Evolutionary conservation across 2,888 invertebrate species (phyloP).

Genomic region (Sclerodermus sp.): DNA sequence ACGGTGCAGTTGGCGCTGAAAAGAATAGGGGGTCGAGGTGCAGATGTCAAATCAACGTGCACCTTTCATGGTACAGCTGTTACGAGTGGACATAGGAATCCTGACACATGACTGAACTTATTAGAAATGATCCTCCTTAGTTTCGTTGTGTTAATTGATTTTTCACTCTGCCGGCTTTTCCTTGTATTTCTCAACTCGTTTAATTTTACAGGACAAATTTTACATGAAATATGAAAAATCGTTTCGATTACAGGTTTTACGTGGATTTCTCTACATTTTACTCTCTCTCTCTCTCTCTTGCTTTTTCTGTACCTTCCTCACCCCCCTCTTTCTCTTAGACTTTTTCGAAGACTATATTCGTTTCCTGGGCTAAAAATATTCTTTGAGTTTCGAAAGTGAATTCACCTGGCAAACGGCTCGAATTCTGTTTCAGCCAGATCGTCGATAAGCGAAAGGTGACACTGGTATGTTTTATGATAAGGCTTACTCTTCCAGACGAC

Average conservation of each 20-base stretch:
- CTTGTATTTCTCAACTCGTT: too few relatives aligned
- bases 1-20: slow-evolving; percentile 13
- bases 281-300: too few relatives aligned
- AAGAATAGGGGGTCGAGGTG: slow-evolving; percentile 17
- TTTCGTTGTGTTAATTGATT: neutral
- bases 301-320: too few relatives aligned
- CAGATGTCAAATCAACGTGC: slow-evolving; percentile 34
- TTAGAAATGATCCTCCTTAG: neutral
- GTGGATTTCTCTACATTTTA: too few relatives aligned
- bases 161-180: neutral
- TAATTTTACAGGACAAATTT: too few relatives aligned
- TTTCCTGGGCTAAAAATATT: too few relatives aligned
- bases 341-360: too few relatives aligned
- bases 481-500: slow-evolving; percentile 12
- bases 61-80: slow-evolving; percentile 37
- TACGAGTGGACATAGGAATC: slow-evolving; percentile 5
- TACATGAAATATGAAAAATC: too few relatives aligned
- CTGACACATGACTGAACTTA: neutral
- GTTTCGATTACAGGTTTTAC: too few relatives aligned
- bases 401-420: slow-evolving; percentile 25
- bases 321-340: too few relatives aligned
- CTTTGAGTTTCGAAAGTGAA: too few relatives aligned
- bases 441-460: slow-evolving; percentile 52
- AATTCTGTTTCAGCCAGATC: slow-evolving; percentile 42
- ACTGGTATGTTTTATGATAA: slow-evolving; percentile 47